These are phyloP conservation scores for Tetramorium parvispinum DNA, from an alignment of 1,140 invertebrate genomes.

Conservation along the genomic window DNA sequence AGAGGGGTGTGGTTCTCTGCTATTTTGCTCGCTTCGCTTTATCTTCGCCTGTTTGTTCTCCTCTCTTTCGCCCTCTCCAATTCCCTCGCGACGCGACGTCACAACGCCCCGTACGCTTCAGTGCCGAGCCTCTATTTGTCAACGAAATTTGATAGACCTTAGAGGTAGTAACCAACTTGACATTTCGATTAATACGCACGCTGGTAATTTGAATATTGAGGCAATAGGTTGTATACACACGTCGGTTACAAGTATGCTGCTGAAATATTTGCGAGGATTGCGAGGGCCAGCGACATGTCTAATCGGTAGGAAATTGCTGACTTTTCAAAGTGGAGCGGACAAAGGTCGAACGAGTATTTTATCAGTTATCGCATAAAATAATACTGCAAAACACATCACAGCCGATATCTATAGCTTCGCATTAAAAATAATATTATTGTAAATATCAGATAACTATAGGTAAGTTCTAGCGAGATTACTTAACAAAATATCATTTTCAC, in stretches of 20 bases:
- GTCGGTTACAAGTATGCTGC: not conserved
- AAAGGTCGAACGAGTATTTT: conserved; percentile 1
- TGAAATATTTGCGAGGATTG: not conserved
- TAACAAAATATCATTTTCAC: not conserved
- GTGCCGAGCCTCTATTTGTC: conserved; percentile 3
- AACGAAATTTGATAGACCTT: conserved; percentile 20
- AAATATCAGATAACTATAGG: conserved; percentile 7
- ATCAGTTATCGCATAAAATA: conserved; percentile 39
- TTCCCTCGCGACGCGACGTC: not conserved
- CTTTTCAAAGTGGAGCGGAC: conserved; percentile 7
- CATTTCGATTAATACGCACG: conserved; percentile 16
- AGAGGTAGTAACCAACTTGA: not conserved
- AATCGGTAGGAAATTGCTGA: conserved; percentile 15
- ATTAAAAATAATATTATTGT: conserved; percentile 23
- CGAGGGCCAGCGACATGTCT: not conserved
- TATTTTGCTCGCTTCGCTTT: not conserved
- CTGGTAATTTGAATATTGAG: conserved; percentile 7
- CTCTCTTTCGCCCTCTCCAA: not conserved
- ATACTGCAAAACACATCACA: conserved; percentile 5
- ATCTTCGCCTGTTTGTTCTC: not conserved
- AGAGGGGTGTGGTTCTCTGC: not conserved
- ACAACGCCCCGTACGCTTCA: not conserved
- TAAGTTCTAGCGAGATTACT: not conserved
- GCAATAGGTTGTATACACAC: not conserved
- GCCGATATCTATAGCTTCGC: conserved; percentile 5